These are phyloP conservation scores for Cryptoprocta ferox DNA, from an alignment of 2,797 vertebrate species.

Conservation along the genomic window DNA sequence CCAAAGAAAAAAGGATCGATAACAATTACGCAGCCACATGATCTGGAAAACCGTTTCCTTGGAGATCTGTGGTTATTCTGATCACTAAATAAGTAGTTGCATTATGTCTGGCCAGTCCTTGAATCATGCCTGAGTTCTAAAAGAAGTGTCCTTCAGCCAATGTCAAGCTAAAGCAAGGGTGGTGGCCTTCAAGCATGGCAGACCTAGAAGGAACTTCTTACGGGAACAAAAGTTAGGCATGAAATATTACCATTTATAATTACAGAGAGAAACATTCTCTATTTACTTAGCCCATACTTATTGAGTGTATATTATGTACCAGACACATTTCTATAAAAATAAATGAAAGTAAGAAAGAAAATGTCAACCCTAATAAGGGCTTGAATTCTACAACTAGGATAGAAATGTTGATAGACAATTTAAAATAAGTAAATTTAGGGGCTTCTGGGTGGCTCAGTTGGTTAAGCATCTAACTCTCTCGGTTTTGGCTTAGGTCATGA, in stretches of 20 bases:
- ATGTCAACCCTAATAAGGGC: too few relatives aligned
- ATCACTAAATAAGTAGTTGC: slow-evolving; percentile 75
- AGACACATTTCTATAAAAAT: background rate
- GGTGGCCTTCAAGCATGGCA: background rate
- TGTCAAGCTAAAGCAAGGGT: background rate
- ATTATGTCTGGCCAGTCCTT: slow-evolving; percentile 59
- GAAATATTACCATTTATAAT: background rate
- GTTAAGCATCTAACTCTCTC: too few relatives aligned
- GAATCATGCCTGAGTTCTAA: slow-evolving; percentile 54
- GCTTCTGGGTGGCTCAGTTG: too few relatives aligned
- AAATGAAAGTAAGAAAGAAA: background rate
- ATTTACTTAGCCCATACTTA: background rate
- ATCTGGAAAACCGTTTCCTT: slow-evolving; percentile 74
- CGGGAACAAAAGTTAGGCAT: background rate
- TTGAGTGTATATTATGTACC: background rate
- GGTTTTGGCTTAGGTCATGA: too few relatives aligned
- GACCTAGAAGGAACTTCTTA: background rate
- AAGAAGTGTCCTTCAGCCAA: slow-evolving; percentile 49
- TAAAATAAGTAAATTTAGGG: background rate
- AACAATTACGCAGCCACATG: slow-evolving; percentile 70
- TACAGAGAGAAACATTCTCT: background rate
- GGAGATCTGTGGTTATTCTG: slow-evolving; percentile 77
- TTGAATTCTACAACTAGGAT: background rate
- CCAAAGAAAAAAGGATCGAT: slow-evolving; percentile 67
- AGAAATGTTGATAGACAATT: background rate